Evolutionary conservation across 2,113 vertebrate genomes (phyloP).

Genomic region (Hydropotes inermis): DNA sequence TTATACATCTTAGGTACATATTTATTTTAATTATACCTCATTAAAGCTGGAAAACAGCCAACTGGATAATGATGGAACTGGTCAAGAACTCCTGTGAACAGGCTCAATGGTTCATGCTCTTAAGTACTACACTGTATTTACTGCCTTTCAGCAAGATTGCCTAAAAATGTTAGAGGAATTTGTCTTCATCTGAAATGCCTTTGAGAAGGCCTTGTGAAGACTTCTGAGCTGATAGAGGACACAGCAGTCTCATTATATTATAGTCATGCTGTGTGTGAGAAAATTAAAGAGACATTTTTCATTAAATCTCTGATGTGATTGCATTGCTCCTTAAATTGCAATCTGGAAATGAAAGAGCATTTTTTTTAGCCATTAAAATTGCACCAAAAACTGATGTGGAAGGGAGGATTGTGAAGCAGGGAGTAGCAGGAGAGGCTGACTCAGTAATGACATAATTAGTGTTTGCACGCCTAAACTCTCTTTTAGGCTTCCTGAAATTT

Average conservation of each 20-base stretch:
- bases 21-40: background rate
- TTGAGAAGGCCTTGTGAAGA: background rate
- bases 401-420: background rate
- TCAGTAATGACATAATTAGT: constrained; percentile 33
- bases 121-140: background rate
- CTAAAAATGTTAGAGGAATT: background rate
- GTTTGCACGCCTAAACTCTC: background rate
- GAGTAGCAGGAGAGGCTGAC: background rate
- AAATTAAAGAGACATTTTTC: background rate
- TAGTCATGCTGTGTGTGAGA: background rate
- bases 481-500: background rate
- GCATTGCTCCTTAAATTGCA: constrained; percentile 39
- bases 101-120: background rate
- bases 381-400: background rate
- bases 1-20: background rate
- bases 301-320: constrained; percentile 22
- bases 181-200: background rate
- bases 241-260: background rate
- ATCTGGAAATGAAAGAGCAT: constrained; percentile 17
- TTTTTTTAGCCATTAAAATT: constrained; percentile 41
- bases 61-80: background rate
- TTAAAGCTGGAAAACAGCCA: background rate
- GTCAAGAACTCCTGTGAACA: background rate
- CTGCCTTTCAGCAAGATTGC: background rate
- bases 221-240: background rate